Evolutionary conservation across 2,888 invertebrate species (phyloP).

Genomic region (Phyllotreta cruciferae): DNA sequence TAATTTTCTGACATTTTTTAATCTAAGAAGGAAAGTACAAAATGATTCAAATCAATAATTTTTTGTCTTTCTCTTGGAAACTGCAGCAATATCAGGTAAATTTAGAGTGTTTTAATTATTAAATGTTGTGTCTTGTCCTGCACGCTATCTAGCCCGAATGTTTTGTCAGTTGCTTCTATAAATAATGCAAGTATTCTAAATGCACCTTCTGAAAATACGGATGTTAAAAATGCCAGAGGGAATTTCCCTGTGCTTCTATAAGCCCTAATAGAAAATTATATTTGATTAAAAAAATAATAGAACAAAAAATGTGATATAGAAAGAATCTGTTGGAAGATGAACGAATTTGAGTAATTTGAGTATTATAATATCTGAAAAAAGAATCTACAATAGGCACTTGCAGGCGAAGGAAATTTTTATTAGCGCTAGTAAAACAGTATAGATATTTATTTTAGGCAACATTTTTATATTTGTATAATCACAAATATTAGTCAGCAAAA

Average conservation of each 20-base stretch:
- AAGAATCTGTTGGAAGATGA: too few species aligned
- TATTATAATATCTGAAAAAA: too few species aligned
- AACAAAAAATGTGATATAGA: too few species aligned
- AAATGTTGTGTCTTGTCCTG: slow-evolving; percentile 23
- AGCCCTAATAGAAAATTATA: too few species aligned
- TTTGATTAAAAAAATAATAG: too few species aligned
- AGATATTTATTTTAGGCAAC: slow-evolving; percentile 2
- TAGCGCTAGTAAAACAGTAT: too few species aligned
- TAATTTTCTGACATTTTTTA: slow-evolving; percentile 10
- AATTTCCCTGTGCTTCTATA: too few species aligned
- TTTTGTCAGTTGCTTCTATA: not conserved
- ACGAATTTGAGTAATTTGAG: too few species aligned
- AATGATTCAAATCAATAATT: slow-evolving; percentile 5
- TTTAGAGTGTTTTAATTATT: slow-evolving; percentile 34
- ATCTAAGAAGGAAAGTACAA: not conserved
- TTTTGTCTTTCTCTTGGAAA: slow-evolving; percentile 48
- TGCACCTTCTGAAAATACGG: not conserved
- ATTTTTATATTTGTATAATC: not conserved
- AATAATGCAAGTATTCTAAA: not conserved
- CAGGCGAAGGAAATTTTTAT: too few species aligned
- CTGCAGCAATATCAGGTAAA: slow-evolving; percentile 51
- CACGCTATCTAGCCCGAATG: slow-evolving; percentile 3
- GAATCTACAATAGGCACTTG: too few species aligned
- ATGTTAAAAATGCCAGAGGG: too few species aligned
- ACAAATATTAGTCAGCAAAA: not conserved